phyloP scores from a whole-genome alignment of 2,113 vertebrate genomes.

The Triplophysa tibetana region DNA sequence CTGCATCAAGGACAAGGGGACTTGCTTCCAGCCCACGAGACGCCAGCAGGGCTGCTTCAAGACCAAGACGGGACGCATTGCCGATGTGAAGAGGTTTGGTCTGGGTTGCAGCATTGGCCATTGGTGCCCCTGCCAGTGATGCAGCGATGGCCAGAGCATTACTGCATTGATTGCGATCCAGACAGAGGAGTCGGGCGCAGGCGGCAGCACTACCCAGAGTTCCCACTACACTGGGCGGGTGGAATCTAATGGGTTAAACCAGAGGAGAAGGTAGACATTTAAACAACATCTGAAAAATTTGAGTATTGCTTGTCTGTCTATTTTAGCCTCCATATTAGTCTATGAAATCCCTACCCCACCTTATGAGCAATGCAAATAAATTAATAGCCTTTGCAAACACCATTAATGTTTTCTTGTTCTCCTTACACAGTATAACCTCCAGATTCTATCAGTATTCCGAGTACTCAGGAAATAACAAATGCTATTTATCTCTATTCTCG shows the following conservation, averaged over 20 bases:
- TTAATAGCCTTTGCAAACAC: no score
- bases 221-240: constrained; percentile 86
- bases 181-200: constrained; percentile 77
- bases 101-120: constrained; percentile 89
- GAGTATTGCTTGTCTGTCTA: neutral
- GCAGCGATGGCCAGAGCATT: constrained; percentile 85
- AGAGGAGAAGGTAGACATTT: neutral
- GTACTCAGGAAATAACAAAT: constrained; percentile 48
- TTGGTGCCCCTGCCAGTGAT: constrained; percentile 84
- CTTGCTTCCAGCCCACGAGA: constrained; percentile 82
- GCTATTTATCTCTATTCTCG: constrained; percentile 38
- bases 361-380: no score
- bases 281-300: no score
- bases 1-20: constrained; percentile 75
- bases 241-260: constrained; percentile 74
- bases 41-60: constrained; percentile 84
- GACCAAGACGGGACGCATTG: constrained; percentile 81
- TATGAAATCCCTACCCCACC: no score
- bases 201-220: constrained; percentile 86
- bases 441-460: neutral
- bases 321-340: neutral
- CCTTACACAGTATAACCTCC: no score
- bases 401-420: no score
- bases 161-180: constrained; percentile 70
- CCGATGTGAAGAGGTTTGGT: constrained; percentile 85